Percentiles rank a stretch among this genome's conserved stretches.
These are phyloP conservation scores for Sander vitreus DNA, from an alignment of 2,113 vertebrate species.

Conservation along the genomic window DNA sequence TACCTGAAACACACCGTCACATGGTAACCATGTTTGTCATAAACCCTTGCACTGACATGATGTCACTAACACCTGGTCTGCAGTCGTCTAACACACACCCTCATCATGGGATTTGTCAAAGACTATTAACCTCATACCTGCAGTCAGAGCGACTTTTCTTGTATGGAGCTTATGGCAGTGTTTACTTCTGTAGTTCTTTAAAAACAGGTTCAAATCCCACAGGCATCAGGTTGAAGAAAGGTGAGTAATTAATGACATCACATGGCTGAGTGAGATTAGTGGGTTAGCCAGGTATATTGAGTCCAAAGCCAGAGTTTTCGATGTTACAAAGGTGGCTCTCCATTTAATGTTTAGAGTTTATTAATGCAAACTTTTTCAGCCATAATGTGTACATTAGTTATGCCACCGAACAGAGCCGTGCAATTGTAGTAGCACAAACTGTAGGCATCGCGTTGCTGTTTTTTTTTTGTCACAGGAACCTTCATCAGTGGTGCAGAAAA, in stretches of 20 bases:
- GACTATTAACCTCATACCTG: background rate
- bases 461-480: no score
- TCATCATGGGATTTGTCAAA: background rate
- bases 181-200: background rate
- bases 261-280: background rate
- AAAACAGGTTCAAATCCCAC: background rate
- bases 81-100: no score
- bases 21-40: background rate
- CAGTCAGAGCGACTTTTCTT: background rate
- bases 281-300: background rate
- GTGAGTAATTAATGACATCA: background rate
- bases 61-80: background rate
- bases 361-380: no score
- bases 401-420: no score
- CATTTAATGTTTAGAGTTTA: no score
- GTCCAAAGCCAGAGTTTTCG: no score
- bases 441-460: no score
- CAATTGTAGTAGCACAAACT: no score
- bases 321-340: no score
- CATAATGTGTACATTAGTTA: no score
- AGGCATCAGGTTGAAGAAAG: background rate
- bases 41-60: background rate
- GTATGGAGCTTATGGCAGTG: background rate
- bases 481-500: no score
- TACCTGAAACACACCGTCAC: conserved; percentile 72